These are phyloP conservation scores for Trematocara variabile DNA, from an alignment of 2,113 vertebrate genomes.

Conservation along the genomic window DNA sequence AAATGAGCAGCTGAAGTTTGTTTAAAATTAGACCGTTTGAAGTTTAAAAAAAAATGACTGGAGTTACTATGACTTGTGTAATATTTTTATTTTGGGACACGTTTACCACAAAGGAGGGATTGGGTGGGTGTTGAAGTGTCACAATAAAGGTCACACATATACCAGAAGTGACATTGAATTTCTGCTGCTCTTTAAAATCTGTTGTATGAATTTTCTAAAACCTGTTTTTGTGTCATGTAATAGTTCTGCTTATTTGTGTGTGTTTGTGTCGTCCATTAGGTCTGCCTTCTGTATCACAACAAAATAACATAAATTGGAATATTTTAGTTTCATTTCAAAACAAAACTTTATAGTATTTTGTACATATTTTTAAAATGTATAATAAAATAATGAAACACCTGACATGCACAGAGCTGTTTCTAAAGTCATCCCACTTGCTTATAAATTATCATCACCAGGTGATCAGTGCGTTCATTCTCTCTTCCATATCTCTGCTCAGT, in stretches of 20 bases:
- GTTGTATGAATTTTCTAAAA: background rate
- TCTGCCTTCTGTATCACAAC: background rate
- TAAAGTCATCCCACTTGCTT: background rate
- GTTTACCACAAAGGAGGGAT: background rate
- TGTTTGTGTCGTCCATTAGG: background rate
- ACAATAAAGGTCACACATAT: background rate
- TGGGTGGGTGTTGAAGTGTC: background rate
- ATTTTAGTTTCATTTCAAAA: constrained; percentile 23
- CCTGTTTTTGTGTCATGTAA: background rate
- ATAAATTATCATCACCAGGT: background rate
- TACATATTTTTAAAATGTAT: constrained; percentile 63
- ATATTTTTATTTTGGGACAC: background rate
- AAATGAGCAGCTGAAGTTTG: background rate
- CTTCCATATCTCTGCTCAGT: rapidly evolving
- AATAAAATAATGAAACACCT: constrained; percentile 35
- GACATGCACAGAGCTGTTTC: background rate
- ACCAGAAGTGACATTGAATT: background rate
- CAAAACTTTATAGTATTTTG: constrained; percentile 60
- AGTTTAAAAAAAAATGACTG: background rate
- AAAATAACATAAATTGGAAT: background rate
- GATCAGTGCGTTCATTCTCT: background rate
- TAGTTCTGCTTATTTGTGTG: background rate
- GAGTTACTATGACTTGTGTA: background rate
- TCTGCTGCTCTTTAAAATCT: background rate
- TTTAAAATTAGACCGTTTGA: background rate